Evolutionary conservation across 2,113 vertebrate genomes (phyloP).

Genomic region (Connochaetes taurinus): DNA sequence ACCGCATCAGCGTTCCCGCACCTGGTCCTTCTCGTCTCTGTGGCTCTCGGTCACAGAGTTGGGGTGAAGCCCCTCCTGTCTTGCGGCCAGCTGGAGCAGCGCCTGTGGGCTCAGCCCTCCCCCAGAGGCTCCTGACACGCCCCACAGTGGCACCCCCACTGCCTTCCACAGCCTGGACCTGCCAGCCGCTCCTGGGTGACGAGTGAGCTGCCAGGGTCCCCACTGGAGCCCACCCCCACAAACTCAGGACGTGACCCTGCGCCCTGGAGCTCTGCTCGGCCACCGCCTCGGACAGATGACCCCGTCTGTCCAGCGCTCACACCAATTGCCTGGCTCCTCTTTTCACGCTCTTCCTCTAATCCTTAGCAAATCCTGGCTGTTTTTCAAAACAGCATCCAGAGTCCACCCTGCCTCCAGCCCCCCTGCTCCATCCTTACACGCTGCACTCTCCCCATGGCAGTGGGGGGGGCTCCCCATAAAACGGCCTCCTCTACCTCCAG

Average conservation of each 20-base stretch:
- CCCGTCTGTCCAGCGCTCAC: not conserved
- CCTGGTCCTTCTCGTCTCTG: not conserved
- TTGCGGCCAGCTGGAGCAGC: not conserved
- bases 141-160: fast-evolving
- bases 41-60: not conserved
- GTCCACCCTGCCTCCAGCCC: not conserved
- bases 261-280: not conserved
- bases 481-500: not conserved
- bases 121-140: not conserved
- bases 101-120: not conserved
- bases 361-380: not conserved
- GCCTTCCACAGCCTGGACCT: not conserved
- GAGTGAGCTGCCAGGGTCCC: not conserved
- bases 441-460: fast-evolving
- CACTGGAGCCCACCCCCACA: not conserved
- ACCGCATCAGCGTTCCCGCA: not conserved
- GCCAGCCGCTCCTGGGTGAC: fast-evolving
- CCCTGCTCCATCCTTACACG: not conserved
- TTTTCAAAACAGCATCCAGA: not conserved
- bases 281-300: not conserved
- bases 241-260: not conserved
- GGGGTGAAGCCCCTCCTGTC: not conserved
- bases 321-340: not conserved
- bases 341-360: not conserved
- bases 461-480: not conserved